Percentiles rank a stretch among this genome's conserved stretches.
These are phyloP conservation scores for Parus major DNA, from an alignment of 2,113 vertebrate genomes.

Conservation along the genomic window DNA sequence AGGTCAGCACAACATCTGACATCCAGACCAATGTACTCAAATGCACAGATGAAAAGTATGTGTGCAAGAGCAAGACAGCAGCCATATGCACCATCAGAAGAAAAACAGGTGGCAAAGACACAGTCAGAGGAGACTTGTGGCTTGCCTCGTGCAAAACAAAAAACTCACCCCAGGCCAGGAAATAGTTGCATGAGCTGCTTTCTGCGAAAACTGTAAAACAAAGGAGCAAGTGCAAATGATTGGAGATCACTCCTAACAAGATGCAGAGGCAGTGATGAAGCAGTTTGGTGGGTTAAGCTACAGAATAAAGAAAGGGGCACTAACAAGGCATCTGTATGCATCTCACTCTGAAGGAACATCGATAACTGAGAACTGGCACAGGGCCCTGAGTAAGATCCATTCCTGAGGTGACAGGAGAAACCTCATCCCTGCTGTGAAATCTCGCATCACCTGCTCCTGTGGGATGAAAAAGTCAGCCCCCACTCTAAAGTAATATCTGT, in stretches of 20 bases:
- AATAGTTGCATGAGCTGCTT: background rate
- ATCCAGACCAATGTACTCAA: background rate
- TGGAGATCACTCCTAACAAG: background rate
- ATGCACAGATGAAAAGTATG: background rate
- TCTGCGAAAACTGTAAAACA: background rate
- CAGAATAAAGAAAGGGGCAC: background rate
- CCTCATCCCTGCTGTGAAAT: background rate
- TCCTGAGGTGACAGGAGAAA: background rate
- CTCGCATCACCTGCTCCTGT: background rate
- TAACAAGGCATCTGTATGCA: background rate
- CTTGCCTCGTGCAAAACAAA: background rate
- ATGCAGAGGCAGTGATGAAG: background rate
- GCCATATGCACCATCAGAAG: background rate
- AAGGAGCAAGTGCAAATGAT: background rate
- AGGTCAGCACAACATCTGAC: background rate
- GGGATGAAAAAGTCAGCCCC: background rate
- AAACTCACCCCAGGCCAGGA: background rate
- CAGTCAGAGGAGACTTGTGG: background rate
- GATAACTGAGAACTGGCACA: background rate
- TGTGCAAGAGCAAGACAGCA: background rate
- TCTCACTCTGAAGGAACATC: background rate
- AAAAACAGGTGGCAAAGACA: background rate
- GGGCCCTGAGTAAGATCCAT: background rate
- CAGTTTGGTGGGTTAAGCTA: background rate
- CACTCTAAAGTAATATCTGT: background rate